Evolutionary conservation across 1,140 invertebrate species (phyloP).

Genomic region (Sarcophaga bullata): DNA sequence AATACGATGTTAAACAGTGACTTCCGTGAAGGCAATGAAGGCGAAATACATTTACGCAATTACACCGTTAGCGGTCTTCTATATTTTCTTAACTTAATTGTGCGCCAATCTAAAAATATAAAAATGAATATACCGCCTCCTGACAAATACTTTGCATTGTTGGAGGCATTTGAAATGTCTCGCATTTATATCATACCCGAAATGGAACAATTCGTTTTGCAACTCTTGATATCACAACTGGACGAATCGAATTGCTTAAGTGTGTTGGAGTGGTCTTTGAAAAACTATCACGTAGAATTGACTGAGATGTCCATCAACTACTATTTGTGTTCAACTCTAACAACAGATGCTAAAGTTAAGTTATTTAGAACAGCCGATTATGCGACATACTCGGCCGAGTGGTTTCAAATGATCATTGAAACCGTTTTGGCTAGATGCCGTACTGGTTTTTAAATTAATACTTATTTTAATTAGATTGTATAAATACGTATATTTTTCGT

Average conservation of each 20-base stretch:
- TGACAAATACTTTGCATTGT: conserved; percentile 54
- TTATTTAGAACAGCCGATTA: conserved; percentile 60
- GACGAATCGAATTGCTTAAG: conserved; percentile 56
- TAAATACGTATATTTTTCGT: neutral
- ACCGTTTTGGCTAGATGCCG: conserved; percentile 59
- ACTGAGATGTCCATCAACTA: conserved; percentile 61
- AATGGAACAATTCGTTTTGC: conserved; percentile 54
- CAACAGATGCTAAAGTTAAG: conserved; percentile 52
- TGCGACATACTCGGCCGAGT: conserved; percentile 58
- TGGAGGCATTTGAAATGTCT: conserved; percentile 63
- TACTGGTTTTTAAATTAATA: conserved; percentile 46
- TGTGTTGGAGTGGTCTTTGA: conserved; percentile 60
- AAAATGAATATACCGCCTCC: conserved; percentile 46
- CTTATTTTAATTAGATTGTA: neutral
- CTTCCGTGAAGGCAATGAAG: conserved; percentile 60
- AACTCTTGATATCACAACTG: conserved; percentile 54
- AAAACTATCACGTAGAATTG: conserved; percentile 62
- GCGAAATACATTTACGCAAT: conserved; percentile 58
- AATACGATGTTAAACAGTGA: conserved; percentile 63
- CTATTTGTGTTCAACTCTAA: conserved; percentile 57
- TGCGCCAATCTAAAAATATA: conserved; percentile 47
- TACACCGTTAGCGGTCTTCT: conserved; percentile 56
- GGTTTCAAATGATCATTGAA: conserved; percentile 63
- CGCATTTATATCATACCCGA: conserved; percentile 62
- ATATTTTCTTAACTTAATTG: conserved; percentile 61